Base-by-base conservation (phyloP, 2,888 invertebrate species). In the Conus canariensis region DNA sequence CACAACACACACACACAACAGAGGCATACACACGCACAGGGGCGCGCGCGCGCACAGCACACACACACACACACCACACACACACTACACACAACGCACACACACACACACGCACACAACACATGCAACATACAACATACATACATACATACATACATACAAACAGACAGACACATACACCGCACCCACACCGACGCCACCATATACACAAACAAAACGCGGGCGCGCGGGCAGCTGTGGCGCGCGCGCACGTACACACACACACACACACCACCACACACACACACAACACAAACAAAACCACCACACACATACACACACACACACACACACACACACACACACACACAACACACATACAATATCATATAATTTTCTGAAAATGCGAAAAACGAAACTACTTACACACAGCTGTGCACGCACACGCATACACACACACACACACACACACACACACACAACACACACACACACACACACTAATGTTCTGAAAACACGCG, bases 281-380 rank as follows among this genome's bases (percentile, higher is more conserved):
- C 74, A 74, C 74, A 74, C 74, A 74, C 74, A 74, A n/a, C n/a
- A n/a, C n/a, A n/a, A n/a, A n/a, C n/a, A n/a, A n/a, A n/a, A n/a
- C n/a, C n/a, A n/a, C n/a, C 74, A 74, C 74, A 74, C 74, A 74
- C 74, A 74, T 19, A 74, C 74, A 74, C 74, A 74, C 74, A 74
- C 74, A 74, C 74, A 74, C 74, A n/a, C 74, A 74, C 74, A n/a
- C 74, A 74, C 74, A n/a, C 5, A 74, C 3, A 22, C 74, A 74
- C 74, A 74, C 74, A 74, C 5, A 74, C 19, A 74, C 74, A 74
- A n/a, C n/a, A n/a, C n/a, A n/a, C n/a, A n/a, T n/a, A n/a, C n/a
- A n/a, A n/a, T n/a, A n/a, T n/a, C n/a, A n/a, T n/a, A n/a, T n/a
- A n/a, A n/a, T n/a, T n/a, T n/a, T n/a, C n/a, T n/a, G n/a, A n/a